A percentile compares a stretch with the other conserved stretches of the same genome.
These are phyloP conservation scores for Mechanitis mazaeus DNA, from an alignment of 2,888 invertebrate species.

Conservation along the genomic window DNA sequence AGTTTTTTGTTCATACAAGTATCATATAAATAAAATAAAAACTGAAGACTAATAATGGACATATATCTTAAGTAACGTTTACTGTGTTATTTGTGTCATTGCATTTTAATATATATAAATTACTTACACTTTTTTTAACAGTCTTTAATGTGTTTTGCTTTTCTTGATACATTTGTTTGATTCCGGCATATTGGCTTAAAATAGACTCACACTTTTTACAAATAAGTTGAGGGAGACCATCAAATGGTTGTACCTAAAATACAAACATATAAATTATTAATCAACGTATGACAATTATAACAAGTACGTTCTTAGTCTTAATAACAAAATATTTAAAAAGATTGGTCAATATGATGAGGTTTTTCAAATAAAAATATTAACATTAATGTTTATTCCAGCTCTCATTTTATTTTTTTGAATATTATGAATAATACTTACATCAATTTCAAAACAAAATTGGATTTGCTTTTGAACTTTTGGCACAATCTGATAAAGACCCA, in stretches of 20 bases:
- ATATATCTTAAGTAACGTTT: too few relatives aligned
- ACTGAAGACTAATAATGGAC: too few relatives aligned
- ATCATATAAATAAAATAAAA: too few relatives aligned
- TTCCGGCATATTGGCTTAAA: constrained; percentile 41
- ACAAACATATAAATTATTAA: not conserved
- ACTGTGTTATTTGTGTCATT: not conserved
- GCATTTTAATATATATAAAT: not conserved
- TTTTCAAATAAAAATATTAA: too few relatives aligned
- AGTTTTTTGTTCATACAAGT: too few relatives aligned
- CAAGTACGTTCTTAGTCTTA: not conserved
- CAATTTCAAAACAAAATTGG: constrained; percentile 60
- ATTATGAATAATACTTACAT: constrained; percentile 43
- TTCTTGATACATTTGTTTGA: constrained; percentile 46
- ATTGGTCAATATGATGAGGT: too few relatives aligned
- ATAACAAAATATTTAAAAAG: not conserved
- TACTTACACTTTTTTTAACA: constrained; percentile 40
- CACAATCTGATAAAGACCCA: constrained; percentile 61
- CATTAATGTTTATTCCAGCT: too few relatives aligned
- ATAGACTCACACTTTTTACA: constrained; percentile 56
- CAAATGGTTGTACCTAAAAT: constrained; percentile 59
- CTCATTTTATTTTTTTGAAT: too few relatives aligned
- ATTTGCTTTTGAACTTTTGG: constrained; percentile 57
- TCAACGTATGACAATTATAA: constrained; percentile 5
- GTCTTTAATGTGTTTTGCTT: constrained; percentile 50
- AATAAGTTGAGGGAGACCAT: constrained; percentile 64